Evolutionary conservation across 2,797 vertebrate genomes (phyloP), one percentile per base, ranked within the genome.

Genomic region (Uromys caudimaculatus): DNA sequence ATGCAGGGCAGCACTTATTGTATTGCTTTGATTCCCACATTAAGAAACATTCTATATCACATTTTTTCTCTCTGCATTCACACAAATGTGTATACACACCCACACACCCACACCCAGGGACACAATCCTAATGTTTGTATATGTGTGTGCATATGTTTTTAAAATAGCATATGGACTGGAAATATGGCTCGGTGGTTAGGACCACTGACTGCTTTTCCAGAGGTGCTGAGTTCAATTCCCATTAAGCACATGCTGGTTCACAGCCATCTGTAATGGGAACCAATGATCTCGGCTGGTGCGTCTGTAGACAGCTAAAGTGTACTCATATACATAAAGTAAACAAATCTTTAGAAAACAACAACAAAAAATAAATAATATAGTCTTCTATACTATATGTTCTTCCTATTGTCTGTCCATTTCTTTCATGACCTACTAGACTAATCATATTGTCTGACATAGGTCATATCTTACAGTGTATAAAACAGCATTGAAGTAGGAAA

Each of bases 391-490:
- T 95, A 69, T 92, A 11, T 58, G 8, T 84, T 79, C 60, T 93
- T 90, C 35, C 56, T 90, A n/a, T 47, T 7, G 52, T 85, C 71
- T 81, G 3, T 44, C 8, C 0, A 0, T 83, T 85, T 84, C 8
- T 75, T 67, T 87, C n/a, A 16, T 69, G 50, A 47, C 21, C 27
- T 44, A 38, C 8, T 60, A 60, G 88, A 75, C 32, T 84, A 3
- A 44, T 95, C 29, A 87, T n/a, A 56, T 90, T 89, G 79, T 71
- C 56, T 95, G 78, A n/a, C 19, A 56, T n/a, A 27, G 71, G 32
- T 89, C 58, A 84, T 0, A 27, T 89, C 41, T 58, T 56, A 89
- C 35, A 89, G 23, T 91, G 35, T 85, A 47, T 73, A 67, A 85
- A 97, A 94, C 10, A 76, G 2, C 27, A 0, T 35, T 60, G 0